Conservation (phyloP, 2,113 vertebrate species). For the Cinclus mexicanus region DNA sequence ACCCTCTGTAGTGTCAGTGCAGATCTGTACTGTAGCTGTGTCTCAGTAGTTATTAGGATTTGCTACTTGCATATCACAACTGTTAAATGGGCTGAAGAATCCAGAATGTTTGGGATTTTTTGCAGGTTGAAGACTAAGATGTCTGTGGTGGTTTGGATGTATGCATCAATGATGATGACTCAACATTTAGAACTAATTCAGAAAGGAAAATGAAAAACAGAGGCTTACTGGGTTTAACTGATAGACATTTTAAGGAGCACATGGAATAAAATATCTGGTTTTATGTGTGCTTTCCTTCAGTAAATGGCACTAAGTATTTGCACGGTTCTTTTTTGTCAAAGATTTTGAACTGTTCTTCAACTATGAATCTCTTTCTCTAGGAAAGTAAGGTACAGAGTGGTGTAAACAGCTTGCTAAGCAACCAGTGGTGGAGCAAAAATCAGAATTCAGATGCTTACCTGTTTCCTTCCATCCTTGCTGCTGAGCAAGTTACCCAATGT, state of each 20-base stretch:
- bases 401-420: slow-evolving; percentile 17
- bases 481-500: neutral
- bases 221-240: neutral
- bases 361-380: neutral
- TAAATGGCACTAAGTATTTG: neutral
- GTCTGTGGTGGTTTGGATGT: neutral
- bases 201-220: neutral
- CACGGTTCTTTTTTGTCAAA: neutral
- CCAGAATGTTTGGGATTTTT: neutral
- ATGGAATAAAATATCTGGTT: neutral
- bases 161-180: neutral
- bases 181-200: neutral
- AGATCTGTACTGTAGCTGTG: neutral
- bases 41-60: neutral
- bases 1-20: neutral
- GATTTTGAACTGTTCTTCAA: neutral
- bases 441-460: slow-evolving; percentile 29
- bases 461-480: neutral
- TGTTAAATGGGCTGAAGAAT: neutral
- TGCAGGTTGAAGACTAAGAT: neutral
- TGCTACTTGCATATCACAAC: neutral
- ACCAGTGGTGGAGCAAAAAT: slow-evolving; percentile 12
- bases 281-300: neutral
- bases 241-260: neutral
- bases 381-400: neutral